Evolutionary conservation across 92 coral and sea anemone genomes (phyloP).

Genomic region (Ricordea florida): DNA sequence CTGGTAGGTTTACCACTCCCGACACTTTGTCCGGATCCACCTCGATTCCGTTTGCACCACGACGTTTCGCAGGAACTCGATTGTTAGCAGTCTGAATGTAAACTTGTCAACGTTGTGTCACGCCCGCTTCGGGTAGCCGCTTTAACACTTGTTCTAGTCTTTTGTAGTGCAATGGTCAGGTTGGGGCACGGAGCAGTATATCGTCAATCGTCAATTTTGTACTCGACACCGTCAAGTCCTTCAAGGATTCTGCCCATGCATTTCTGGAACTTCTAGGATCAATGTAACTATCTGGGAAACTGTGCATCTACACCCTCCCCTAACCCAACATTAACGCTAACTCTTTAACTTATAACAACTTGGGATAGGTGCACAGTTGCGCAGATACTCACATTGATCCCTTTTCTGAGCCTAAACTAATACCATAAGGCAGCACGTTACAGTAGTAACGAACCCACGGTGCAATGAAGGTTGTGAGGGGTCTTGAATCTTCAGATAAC

Average conservation of each 20-base stretch:
- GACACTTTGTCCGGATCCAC: no score
- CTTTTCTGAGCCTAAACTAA: constrained; percentile 49
- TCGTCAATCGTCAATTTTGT: constrained; percentile 64
- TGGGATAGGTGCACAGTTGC: no score
- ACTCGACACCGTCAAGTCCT: constrained; percentile 47
- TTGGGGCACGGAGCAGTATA: constrained; percentile 35
- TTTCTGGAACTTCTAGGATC: constrained; percentile 57
- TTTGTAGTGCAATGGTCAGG: constrained; percentile 46
- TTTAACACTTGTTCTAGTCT: constrained; percentile 47
- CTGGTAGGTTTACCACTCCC: background rate
- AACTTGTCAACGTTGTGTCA: constrained; percentile 46
- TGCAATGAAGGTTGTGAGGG: constrained; percentile 51
- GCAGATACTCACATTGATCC: no score
- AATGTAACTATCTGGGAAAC: no score
- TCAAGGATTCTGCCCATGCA: constrained; percentile 55
- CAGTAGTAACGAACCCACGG: constrained; percentile 61
- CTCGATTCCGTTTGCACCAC: no score
- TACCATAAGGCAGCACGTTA: constrained; percentile 63
- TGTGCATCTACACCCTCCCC: no score
- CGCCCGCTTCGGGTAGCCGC: constrained; percentile 30
- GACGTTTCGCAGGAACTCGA: constrained; percentile 24
- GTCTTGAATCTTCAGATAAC: constrained; percentile 36
- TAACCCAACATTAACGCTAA: no score
- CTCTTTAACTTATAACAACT: no score
- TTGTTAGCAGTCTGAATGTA: constrained; percentile 12